Conservation (phyloP, 2,888 invertebrate genomes). For the Allolobophora icterica region DNA sequence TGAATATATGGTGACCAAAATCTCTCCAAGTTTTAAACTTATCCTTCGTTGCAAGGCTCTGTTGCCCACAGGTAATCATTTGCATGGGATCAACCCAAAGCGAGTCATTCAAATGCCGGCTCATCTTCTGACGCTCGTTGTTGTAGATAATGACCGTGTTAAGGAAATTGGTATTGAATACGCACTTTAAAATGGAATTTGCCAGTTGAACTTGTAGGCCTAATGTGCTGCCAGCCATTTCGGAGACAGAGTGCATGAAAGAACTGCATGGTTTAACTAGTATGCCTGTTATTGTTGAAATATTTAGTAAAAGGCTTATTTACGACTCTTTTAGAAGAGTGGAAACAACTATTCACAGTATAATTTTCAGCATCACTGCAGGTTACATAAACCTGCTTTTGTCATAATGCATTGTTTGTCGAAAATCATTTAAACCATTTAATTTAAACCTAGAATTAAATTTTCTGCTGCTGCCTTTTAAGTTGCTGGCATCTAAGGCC, state of each 20-base stretch:
- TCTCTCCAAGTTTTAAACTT: neutral
- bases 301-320: too few relatives aligned
- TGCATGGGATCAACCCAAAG: neutral
- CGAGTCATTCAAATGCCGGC: neutral
- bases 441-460: neutral
- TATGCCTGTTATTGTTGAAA: neutral
- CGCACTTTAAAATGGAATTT: neutral
- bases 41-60: neutral
- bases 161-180: neutral
- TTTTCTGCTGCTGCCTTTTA: neutral
- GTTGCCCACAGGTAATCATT: neutral
- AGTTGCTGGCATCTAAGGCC: neutral
- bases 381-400: neutral
- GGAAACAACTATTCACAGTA: too few relatives aligned
- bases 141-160: neutral
- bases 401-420: neutral
- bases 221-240: neutral
- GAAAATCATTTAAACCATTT: neutral
- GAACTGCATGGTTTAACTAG: neutral
- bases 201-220: neutral
- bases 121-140: neutral
- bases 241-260: neutral
- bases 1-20: neutral
- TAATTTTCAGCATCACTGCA: neutral
- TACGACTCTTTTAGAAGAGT: too few relatives aligned